Evolutionary conservation across 2,888 invertebrate genomes (phyloP).

Genomic region (Teleiodes luculella): DNA sequence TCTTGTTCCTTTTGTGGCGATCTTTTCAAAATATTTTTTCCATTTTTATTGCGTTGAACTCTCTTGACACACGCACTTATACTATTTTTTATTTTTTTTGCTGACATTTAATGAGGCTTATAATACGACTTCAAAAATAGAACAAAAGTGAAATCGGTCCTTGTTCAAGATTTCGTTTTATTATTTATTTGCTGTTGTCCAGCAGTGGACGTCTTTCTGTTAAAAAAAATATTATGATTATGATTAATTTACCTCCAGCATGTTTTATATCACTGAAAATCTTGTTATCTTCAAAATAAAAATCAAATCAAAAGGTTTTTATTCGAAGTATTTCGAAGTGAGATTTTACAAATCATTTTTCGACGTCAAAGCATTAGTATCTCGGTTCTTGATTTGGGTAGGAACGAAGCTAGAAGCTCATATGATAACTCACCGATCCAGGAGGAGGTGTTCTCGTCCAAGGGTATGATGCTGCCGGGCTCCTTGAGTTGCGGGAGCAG

Average conservation of each 20-base stretch:
- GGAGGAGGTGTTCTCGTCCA: conserved; percentile 70
- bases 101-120: neutral
- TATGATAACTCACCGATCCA: conserved; percentile 81
- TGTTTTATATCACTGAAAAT: neutral
- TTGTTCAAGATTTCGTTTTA: neutral
- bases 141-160: neutral
- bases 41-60: neutral
- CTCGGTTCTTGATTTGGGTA: neutral
- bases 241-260: neutral
- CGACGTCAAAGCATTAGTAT: neutral
- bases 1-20: too few species aligned
- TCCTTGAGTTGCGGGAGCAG: conserved; percentile 79
- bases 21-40: too few species aligned
- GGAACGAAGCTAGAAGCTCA: neutral
- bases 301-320: neutral
- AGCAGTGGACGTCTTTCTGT: neutral
- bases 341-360: too few species aligned
- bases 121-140: neutral
- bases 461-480: conserved; percentile 56
- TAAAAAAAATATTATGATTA: neutral
- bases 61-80: neutral
- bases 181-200: neutral
- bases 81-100: neutral
- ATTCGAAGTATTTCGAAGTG: too few species aligned
- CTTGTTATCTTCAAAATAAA: neutral